Evolutionary conservation across 2,113 vertebrate genomes (phyloP).

Genomic region (Marmota monax): DNA sequence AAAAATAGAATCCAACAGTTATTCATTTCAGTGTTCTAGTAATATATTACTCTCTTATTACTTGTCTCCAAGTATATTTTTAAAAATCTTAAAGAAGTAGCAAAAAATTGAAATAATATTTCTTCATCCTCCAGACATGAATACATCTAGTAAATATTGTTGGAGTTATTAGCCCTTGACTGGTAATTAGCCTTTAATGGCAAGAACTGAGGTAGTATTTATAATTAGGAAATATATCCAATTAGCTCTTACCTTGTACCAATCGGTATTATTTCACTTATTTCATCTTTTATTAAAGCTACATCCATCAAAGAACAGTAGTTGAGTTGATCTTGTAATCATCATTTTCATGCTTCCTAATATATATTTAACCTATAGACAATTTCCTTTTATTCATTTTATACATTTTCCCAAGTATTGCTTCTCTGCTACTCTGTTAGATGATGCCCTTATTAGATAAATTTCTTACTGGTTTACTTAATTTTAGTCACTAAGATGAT

Average conservation of each 20-base stretch:
- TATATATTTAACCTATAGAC: background rate
- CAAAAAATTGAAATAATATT: constrained; percentile 31
- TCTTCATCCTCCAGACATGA: background rate
- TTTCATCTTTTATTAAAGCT: constrained; percentile 11
- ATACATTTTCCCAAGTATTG: constrained; percentile 26
- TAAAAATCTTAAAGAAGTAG: background rate
- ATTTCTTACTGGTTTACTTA: background rate
- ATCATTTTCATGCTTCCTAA: constrained; percentile 16
- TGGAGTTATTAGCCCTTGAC: background rate
- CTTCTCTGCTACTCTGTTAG: background rate
- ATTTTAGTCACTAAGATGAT: constrained; percentile 22
- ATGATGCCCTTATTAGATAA: constrained; percentile 15
- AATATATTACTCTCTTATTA: background rate
- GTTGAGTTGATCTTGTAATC: constrained; percentile 9
- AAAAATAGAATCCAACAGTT: background rate
- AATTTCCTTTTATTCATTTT: constrained; percentile 20
- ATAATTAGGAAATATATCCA: background rate
- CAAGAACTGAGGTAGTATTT: background rate
- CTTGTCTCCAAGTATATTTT: background rate
- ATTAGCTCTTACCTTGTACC: background rate
- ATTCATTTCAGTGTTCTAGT: constrained; percentile 37
- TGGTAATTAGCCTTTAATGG: background rate
- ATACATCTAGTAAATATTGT: background rate
- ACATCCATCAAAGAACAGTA: background rate
- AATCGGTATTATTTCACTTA: background rate